These are phyloP conservation scores for Anoplius nigerrimus DNA, from an alignment of 2,888 invertebrate genomes.

Conservation along the genomic window DNA sequence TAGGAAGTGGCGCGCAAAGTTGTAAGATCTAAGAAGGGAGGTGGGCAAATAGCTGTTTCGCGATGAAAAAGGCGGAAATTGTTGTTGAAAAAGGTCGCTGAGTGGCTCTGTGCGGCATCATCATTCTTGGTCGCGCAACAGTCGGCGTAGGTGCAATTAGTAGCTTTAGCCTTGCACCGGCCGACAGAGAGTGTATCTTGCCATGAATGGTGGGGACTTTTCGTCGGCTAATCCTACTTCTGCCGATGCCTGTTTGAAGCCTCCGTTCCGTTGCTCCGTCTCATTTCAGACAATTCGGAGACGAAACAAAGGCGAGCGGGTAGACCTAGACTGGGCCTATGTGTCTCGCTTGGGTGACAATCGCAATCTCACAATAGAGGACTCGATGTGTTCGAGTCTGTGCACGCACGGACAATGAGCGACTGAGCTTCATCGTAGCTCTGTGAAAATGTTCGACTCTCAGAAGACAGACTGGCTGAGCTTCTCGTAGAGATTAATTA, in stretches of 20 bases:
- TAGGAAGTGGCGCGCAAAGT: too few relatives aligned
- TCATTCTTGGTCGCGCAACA: too few relatives aligned
- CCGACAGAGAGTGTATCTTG: conserved; percentile 13
- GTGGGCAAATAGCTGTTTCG: too few relatives aligned
- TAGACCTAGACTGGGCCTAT: neutral
- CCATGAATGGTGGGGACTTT: conserved; percentile 33
- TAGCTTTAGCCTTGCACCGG: neutral
- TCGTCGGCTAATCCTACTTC: conserved; percentile 41
- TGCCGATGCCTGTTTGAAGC: conserved; percentile 29
- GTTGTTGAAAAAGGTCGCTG: too few relatives aligned
- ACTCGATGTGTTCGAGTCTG: neutral
- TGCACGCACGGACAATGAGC: too few relatives aligned
- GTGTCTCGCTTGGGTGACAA: conserved; percentile 23
- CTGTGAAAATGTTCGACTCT: too few relatives aligned
- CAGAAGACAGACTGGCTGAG: too few relatives aligned
- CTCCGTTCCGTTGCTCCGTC: conserved; percentile 9
- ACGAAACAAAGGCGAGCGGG: conserved; percentile 19
- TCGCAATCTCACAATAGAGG: conserved; percentile 1
- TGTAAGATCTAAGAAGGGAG: too few relatives aligned
- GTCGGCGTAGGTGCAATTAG: neutral
- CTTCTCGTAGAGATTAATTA: too few relatives aligned
- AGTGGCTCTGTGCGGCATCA: too few relatives aligned
- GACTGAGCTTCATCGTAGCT: too few relatives aligned
- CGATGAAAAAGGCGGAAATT: too few relatives aligned
- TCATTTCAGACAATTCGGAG: conserved; percentile 26